Evolutionary conservation across 2,113 vertebrate genomes (phyloP).

Genomic region (Donacobius atricapilla): DNA sequence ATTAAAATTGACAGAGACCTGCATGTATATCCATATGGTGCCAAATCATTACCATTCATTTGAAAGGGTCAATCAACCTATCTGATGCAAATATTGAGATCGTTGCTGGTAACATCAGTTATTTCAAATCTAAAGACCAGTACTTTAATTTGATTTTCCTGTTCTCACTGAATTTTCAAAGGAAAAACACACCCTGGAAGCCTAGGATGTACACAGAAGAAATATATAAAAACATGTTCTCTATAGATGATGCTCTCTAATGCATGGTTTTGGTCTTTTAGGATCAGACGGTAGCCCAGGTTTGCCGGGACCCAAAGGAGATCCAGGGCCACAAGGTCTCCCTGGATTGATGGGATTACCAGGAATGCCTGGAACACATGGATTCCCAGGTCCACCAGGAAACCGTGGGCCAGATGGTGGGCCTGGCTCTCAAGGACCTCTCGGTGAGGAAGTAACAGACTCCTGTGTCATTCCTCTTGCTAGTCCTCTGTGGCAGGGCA

Average conservation of each 20-base stretch:
- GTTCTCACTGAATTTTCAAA: background rate
- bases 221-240: background rate
- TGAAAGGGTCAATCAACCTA: background rate
- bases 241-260: background rate
- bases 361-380: slow-evolving; percentile 71
- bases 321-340: slow-evolving; percentile 74
- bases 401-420: slow-evolving; percentile 62
- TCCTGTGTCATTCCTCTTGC: background rate
- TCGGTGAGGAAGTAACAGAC: slow-evolving; percentile 47
- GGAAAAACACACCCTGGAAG: background rate
- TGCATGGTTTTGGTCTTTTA: background rate
- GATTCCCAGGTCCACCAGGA: slow-evolving; percentile 81
- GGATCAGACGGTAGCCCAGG: slow-evolving; percentile 85
- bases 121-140: background rate
- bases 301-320: slow-evolving; percentile 83
- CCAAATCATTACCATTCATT: background rate
- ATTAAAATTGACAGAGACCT: background rate
- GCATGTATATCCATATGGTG: background rate
- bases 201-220: background rate
- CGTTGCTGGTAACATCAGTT: background rate
- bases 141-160: background rate
- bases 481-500: background rate
- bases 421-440: slow-evolving; percentile 60
- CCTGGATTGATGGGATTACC: slow-evolving; percentile 68
- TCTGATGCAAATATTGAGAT: background rate